Evolutionary conservation across 2,888 invertebrate genomes (phyloP), one percentile per base, ranked within the genome.

Genomic region (Apotomis betuletana): DNA sequence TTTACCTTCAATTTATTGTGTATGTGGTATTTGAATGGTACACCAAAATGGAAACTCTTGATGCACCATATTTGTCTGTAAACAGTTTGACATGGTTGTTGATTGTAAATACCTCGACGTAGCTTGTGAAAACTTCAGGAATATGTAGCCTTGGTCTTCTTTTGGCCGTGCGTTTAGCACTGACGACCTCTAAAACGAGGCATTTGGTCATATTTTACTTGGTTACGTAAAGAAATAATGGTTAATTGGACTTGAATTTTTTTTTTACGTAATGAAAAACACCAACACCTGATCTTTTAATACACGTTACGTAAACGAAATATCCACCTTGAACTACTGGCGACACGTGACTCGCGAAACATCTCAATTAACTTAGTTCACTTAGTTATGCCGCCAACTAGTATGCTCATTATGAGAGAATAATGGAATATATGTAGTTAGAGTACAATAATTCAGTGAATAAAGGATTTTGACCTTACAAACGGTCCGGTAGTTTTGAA

Each of bases 261-360:
- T 36, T 12, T 44, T 67, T 72, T 68, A 72, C 63, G 62, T 72
- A 68, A 72, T 15, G 6, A 58, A 51, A 5, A 10, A 41, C 9
- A 15, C 38, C 55, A 62, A 62, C 44, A 46, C 52, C 6, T 59
- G 52, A 51, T 13, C 55, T 13, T 67, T 58, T 58, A 57, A 57
- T n/a, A 51, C 10, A 62, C 57, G 52, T 72, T 72, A 67, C 54
- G 68, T 52, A 62, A 72, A 52, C 15, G 52, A 63, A 72, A 58
- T 63, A 64, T 52, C 67, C 57, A 68, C 72, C 72, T 72, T 72
- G 72, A 72, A 62, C 72, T 68, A 59, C 58, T 61, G 58, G 49
- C 59, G 15, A 68, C 52, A 52, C 49, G 58, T 64, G 63, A 70
- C 63, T 59, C 52, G 52, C 58, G 57, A 46, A 72, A 52, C 58